Evolutionary conservation across 2,113 vertebrate species (phyloP), one percentile per base, ranked within the genome.

Genomic region (Mormyrus iriodes): DNA sequence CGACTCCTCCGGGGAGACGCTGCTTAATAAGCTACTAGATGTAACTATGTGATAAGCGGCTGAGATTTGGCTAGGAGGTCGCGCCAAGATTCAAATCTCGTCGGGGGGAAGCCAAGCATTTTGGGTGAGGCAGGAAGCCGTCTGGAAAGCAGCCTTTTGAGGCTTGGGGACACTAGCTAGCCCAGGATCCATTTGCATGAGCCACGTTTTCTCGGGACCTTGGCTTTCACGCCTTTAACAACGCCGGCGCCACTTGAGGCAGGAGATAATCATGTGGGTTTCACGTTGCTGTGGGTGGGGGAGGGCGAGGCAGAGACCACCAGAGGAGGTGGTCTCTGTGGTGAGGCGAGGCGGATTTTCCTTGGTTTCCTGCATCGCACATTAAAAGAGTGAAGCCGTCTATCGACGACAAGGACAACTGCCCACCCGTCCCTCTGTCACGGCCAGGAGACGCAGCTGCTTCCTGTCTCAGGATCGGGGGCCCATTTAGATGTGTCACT

Each of bases 121-220:
- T 79, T 48, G 73, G 88, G 73, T 9, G 39, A 55, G 79, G 51
- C 88, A 89, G 88, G 88, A 89, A 89, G 83, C 61, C 15, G 24
- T 76, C 53, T 24, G 42, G 79, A 89, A 61, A 84, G 79, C 76
- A 42, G 79, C 12, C 24, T 7, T 42, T 44, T 61, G 53, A 46
- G 53, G 27, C 0, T 24, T 12, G 31, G 17, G 61, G 69, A 46
- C 27, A 24, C 5, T 24, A 10, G 51, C 55, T 17, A 13, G 12
- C 17, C 12, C 13, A 4, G 42, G 44, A 58, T 49, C 52, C 52
- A 42, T 69, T 44, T 58, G 31, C 85, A 55, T 5, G 24, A 73
- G 44, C 15, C 24, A 46, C 42, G 10, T 69, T 88, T 88, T 88
- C 13, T n/a, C 2, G n/a, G 13, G 53, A 88, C 86, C 35, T 65